Evolutionary conservation across 2,888 invertebrate species (phyloP).

Genomic region (Bellardia pandia): DNA sequence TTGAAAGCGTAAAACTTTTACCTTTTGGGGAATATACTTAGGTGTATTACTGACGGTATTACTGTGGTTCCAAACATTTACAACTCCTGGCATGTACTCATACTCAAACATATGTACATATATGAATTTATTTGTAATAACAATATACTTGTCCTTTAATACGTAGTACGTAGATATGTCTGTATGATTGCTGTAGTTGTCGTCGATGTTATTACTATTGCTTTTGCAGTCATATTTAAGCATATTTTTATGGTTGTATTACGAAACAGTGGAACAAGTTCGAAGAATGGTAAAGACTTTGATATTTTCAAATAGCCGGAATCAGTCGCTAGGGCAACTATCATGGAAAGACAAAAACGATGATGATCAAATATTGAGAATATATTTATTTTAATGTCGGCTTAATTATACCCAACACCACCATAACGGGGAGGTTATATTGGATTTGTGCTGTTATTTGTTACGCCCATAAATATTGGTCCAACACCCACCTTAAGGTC

Average conservation of each 20-base stretch:
- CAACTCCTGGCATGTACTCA: neutral
- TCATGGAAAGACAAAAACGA: no score
- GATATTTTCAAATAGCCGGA: no score
- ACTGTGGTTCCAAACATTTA: slow-evolving; percentile 31
- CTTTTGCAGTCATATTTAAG: slow-evolving; percentile 39
- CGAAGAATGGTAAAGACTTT: no score
- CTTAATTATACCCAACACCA: no score
- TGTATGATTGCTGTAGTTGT: neutral
- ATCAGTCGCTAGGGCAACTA: no score
- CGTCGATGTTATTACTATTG: slow-evolving; percentile 8
- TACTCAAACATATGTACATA: neutral
- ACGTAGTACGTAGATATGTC: neutral
- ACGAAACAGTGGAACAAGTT: neutral
- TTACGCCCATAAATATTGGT: no score
- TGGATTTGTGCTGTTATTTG: no score
- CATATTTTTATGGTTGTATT: slow-evolving; percentile 28
- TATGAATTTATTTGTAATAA: slow-evolving; percentile 18
- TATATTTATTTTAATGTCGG: no score
- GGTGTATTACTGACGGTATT: slow-evolving; percentile 42
- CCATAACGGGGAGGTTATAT: no score
- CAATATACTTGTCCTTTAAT: slow-evolving; percentile 11
- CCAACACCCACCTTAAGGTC: no score
- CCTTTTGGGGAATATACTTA: slow-evolving; percentile 49
- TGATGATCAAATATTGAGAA: no score
- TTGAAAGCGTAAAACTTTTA: slow-evolving; percentile 51